A percentile compares a stretch with the other conserved stretches of the same genome.
Evolutionary conservation across 2,797 vertebrate species (phyloP).

Genomic region (Sus cebifrons): DNA sequence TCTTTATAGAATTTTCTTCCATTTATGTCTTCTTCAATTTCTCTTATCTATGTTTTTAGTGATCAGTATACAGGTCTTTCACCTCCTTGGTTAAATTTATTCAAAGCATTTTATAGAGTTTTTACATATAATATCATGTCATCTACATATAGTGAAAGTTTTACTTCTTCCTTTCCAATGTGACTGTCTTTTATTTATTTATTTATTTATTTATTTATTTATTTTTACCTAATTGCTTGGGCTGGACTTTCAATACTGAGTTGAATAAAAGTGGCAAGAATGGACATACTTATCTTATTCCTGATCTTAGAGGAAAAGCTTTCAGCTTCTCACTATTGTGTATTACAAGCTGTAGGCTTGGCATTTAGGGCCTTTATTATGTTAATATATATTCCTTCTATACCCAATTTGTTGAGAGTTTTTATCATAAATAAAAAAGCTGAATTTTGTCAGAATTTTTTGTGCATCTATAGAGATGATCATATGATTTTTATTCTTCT

Average conservation of each 20-base stretch:
- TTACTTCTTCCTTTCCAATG: neutral
- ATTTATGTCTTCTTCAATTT: too few species aligned
- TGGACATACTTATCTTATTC: neutral
- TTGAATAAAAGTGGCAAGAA: neutral
- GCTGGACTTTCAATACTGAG: neutral
- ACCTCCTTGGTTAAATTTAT: too few species aligned
- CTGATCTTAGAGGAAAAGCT: neutral
- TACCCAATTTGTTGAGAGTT: neutral
- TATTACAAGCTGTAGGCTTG: neutral
- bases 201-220: neutral
- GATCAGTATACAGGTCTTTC: too few species aligned
- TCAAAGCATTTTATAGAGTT: neutral
- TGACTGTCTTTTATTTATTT: neutral
- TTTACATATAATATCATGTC: neutral
- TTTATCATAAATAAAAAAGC: neutral
- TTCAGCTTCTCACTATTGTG: neutral
- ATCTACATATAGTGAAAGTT: neutral
- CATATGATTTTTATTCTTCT: neutral
- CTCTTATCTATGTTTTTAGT: too few species aligned
- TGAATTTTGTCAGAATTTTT: slow-evolving; percentile 7
- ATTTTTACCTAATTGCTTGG: slow-evolving; percentile 7
- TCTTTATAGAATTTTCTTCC: neutral
- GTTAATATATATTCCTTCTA: neutral
- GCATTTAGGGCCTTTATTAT: neutral
- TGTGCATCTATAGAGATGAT: neutral